Evolutionary conservation across 2,113 vertebrate genomes (phyloP).

Genomic region (Ceuthmochares aereus): DNA sequence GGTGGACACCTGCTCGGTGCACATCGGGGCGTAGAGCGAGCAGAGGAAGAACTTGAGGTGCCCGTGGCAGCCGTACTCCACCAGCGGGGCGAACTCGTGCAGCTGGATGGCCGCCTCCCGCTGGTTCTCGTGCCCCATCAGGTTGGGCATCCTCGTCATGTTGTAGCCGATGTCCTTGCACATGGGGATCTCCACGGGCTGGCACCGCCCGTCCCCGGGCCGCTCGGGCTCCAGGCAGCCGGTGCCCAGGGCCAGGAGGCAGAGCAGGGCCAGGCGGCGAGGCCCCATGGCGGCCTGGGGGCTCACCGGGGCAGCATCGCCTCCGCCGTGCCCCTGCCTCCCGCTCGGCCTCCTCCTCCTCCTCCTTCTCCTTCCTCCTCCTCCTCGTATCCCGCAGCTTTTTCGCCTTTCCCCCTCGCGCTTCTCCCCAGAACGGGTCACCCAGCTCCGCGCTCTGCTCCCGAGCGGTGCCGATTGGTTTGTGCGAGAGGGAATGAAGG

Average conservation of each 20-base stretch:
- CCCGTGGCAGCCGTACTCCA: constrained; percentile 94
- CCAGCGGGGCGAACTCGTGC: constrained; percentile 93
- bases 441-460: constrained; percentile 2
- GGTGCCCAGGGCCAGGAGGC: constrained; percentile 67
- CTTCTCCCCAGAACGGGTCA: neutral
- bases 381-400: neutral
- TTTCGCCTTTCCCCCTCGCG: neutral
- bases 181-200: constrained; percentile 92
- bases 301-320: neutral
- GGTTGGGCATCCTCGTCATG: constrained; percentile 96
- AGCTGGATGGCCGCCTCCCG: constrained; percentile 92
- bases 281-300: neutral
- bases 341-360: neutral
- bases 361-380: too few relatives aligned
- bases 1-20: constrained; percentile 96
- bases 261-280: neutral
- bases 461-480: constrained; percentile 23
- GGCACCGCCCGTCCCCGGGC: constrained; percentile 90
- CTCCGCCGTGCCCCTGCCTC: neutral
- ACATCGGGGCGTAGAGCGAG: constrained; percentile 97
- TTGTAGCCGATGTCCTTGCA: constrained; percentile 98
- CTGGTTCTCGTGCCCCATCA: constrained; percentile 93
- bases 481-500: constrained; percentile 31
- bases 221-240: constrained; percentile 91
- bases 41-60: constrained; percentile 97